phyloP scores from a whole-genome alignment of 2,888 invertebrate species.

The Coelopa pilipes region DNA sequence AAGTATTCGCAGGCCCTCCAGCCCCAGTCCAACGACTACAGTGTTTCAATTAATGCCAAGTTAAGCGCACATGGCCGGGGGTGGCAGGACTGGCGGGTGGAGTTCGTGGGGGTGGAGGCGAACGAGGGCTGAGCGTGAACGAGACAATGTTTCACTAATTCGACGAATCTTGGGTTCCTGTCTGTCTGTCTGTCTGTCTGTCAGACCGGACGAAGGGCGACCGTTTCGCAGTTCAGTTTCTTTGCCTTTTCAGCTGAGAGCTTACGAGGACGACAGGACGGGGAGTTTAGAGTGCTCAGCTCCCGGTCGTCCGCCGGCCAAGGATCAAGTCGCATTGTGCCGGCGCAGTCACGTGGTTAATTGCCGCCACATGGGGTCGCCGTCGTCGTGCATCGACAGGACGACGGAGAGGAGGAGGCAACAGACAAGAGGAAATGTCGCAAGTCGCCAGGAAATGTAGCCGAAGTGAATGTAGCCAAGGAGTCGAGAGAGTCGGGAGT shows the following conservation, averaged over 20 bases:
- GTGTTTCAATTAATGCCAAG: constrained; percentile 1
- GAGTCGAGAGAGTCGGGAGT: too few relatives aligned
- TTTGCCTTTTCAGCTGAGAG: too few relatives aligned
- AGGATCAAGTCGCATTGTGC: constrained; percentile 45
- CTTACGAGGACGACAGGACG: too few relatives aligned
- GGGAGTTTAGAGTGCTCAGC: too few relatives aligned
- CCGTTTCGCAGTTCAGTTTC: too few relatives aligned
- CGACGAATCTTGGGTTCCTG: not conserved
- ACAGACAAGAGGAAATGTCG: too few relatives aligned
- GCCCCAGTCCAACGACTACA: constrained; percentile 30
- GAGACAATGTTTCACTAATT: constrained; percentile 14
- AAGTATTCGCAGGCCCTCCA: constrained; percentile 25
- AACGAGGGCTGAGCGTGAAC: not conserved
- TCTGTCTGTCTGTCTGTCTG: too few relatives aligned
- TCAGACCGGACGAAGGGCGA: too few relatives aligned
- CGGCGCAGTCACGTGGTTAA: constrained; percentile 49
- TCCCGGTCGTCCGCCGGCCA: too few relatives aligned
- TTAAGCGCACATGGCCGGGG: not conserved
- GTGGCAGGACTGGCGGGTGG: not conserved
- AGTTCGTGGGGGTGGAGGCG: not conserved
- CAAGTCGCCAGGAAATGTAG: too few relatives aligned
- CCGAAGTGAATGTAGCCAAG: too few relatives aligned
- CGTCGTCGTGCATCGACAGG: not conserved
- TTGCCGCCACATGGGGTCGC: constrained; percentile 46
- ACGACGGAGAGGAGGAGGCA: too few relatives aligned